phyloP scores from a whole-genome alignment of 2,888 invertebrate species.

The Aphelenchoides bicaudatus region DNA sequence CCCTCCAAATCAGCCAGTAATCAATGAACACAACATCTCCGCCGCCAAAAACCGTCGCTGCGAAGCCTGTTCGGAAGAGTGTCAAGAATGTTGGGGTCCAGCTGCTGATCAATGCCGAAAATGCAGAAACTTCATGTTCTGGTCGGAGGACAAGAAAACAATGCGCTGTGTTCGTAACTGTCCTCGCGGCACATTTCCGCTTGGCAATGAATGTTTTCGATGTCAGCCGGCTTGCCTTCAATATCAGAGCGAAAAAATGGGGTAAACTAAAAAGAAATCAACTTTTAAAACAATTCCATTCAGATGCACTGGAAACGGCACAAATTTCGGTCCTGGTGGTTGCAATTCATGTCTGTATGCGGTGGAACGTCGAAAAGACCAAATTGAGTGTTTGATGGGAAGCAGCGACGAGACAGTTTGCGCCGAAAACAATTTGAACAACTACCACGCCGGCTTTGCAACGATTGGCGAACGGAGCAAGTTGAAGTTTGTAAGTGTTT shows the following conservation, averaged over 20 bases:
- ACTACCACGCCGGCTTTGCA: conserved; percentile 17
- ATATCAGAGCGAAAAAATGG: conserved; percentile 24
- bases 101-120: conserved; percentile 19
- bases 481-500: conserved; percentile 23
- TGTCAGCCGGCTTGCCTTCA: conserved; percentile 39
- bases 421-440: conserved; percentile 16
- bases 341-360: conserved; percentile 88
- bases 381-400: conserved; percentile 22
- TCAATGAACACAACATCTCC: conserved; percentile 18
- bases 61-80: conserved; percentile 9
- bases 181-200: conserved; percentile 31
- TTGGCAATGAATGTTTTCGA: conserved; percentile 29
- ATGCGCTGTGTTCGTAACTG: conserved; percentile 32
- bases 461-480: conserved; percentile 1
- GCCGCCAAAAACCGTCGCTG: not conserved
- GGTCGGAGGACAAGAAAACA: not conserved
- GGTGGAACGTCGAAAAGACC: conserved; percentile 71
- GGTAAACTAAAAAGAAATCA: not conserved
- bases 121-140: conserved; percentile 26
- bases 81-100: conserved; percentile 28
- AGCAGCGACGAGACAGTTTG: conserved; percentile 23
- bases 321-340: conserved; percentile 76
- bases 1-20: conserved; percentile 7
- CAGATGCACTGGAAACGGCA: conserved; percentile 77
- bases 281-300: conserved; percentile 64